These are phyloP conservation scores for Anguilla marmorata DNA, from an alignment of 2,797 vertebrate genomes.

Conservation along the genomic window DNA sequence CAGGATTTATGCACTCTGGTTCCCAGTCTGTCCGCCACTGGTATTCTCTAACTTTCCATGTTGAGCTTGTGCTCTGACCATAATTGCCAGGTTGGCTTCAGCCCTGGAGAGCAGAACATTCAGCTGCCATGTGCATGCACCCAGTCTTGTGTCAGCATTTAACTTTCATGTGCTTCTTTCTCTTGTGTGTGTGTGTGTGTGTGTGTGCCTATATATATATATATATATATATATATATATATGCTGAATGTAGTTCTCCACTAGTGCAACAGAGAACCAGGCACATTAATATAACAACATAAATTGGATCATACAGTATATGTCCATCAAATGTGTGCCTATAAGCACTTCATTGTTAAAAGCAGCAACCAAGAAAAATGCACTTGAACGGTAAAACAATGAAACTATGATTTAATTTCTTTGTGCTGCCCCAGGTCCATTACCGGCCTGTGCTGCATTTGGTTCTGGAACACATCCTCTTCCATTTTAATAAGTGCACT, in stretches of 20 bases:
- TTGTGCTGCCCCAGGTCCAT: neutral
- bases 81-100: slow-evolving; percentile 33
- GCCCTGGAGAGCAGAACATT: neutral
- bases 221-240: no score
- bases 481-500: neutral
- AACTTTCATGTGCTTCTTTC: neutral
- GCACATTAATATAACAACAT: neutral
- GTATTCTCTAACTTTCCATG: slow-evolving; percentile 29
- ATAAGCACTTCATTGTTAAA: neutral
- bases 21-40: slow-evolving; percentile 19
- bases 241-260: no score
- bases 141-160: neutral
- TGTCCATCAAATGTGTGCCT: neutral
- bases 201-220: no score
- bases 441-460: no score
- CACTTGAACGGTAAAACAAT: neutral
- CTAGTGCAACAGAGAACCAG: neutral
- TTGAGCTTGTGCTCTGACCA: slow-evolving; percentile 25
- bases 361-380: neutral
- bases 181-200: neutral
- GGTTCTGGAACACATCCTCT: neutral
- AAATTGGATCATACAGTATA: neutral
- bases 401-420: neutral
- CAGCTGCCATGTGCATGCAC: neutral
- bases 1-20: neutral